Conservation (phyloP, 2,797 vertebrate species). For the Sparus aurata region DNA sequence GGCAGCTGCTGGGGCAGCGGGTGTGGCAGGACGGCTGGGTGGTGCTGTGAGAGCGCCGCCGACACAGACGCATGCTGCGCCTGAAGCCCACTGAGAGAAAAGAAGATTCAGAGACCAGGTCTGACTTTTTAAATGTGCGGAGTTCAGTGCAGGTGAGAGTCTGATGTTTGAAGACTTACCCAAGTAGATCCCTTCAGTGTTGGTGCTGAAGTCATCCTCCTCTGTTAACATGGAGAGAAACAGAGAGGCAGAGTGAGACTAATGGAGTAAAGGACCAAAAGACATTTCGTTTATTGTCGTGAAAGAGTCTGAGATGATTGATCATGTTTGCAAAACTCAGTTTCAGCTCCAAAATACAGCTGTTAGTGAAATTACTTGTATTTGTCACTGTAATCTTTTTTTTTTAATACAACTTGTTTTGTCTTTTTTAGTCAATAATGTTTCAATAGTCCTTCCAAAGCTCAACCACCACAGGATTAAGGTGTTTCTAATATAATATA, state of each 20-base stretch:
- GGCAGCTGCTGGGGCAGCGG: constrained; percentile 82
- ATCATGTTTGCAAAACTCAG: too few species aligned
- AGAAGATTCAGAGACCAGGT: not conserved
- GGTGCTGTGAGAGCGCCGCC: constrained; percentile 81
- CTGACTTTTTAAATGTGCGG: not conserved
- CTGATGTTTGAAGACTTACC: constrained; percentile 61
- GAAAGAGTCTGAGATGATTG: too few species aligned
- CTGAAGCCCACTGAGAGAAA: constrained; percentile 90
- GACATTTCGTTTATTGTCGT: too few species aligned
- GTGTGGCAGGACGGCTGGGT: constrained; percentile 76
- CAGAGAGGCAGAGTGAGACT: not conserved
- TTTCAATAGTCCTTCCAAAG: too few species aligned
- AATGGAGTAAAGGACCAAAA: not conserved
- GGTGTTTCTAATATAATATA: too few species aligned
- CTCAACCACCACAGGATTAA: too few species aligned
- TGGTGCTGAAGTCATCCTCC: constrained; percentile 90
- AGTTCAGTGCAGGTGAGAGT: too few species aligned
- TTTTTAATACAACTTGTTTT: too few species aligned
- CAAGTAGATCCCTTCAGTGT: constrained; percentile 79
- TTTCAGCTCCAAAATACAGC: too few species aligned
- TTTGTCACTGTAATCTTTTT: too few species aligned
- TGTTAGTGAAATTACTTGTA: too few species aligned
- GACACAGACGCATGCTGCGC: constrained; percentile 93
- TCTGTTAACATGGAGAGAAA: constrained; percentile 72
- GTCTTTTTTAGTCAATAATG: too few species aligned